Evolutionary conservation across 2,113 vertebrate species (phyloP).

Genomic region (Mesembrinibis cayennensis): DNA sequence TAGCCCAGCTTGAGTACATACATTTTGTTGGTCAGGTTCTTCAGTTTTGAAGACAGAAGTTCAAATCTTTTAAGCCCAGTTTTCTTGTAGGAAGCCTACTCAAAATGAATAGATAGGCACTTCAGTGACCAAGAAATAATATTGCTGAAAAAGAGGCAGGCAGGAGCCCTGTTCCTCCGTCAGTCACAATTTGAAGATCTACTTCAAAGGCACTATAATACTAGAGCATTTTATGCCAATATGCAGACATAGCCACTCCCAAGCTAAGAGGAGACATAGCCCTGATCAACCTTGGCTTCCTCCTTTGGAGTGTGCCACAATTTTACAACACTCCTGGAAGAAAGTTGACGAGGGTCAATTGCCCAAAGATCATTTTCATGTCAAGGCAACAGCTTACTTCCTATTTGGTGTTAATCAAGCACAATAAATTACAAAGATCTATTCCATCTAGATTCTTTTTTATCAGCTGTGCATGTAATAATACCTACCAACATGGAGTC

Average conservation of each 20-base stretch:
- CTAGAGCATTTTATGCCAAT: background rate
- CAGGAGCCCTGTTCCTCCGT: background rate
- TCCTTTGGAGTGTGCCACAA: background rate
- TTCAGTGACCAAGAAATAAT: background rate
- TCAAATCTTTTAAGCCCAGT: background rate
- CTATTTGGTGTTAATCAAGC: background rate
- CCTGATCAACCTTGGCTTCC: background rate
- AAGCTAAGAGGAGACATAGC: background rate
- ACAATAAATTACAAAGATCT: background rate
- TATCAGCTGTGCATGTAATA: background rate
- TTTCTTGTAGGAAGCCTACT: background rate
- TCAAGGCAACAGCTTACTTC: background rate
- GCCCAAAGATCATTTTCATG: background rate
- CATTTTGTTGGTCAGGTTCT: background rate
- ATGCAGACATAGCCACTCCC: background rate
- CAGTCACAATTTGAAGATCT: background rate
- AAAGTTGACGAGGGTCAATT: background rate
- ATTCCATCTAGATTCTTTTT: background rate
- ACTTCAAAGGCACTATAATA: background rate
- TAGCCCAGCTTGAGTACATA: background rate
- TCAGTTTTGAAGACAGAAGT: background rate
- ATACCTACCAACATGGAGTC: accelerated
- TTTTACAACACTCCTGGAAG: background rate
- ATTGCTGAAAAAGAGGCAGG: background rate
- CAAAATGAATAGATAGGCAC: background rate